Base-by-base conservation (phyloP, 1,140 invertebrate species). In the Drosophila setifemur region DNA sequence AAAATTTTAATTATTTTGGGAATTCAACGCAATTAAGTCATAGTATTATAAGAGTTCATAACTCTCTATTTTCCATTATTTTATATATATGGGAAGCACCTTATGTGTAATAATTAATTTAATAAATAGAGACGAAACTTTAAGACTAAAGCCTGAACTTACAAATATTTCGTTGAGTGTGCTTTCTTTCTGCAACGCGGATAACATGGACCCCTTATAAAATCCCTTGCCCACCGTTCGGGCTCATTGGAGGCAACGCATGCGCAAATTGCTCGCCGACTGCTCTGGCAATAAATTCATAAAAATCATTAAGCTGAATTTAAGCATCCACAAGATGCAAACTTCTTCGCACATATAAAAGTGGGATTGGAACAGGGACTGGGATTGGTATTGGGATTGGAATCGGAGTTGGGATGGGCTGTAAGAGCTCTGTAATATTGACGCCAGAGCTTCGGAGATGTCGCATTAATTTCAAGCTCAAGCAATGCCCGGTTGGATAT, bases 301-400 rank as follows among this genome's bases (percentile, higher is more conserved):
- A 83, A 83, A 82, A 83, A 85, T 83, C 79, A 83, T 83, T 79
- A 83, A 79, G 79, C 74, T 55, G 63, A 78, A 74, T 74, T 83
- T 73, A 55, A 54, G 71, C 63, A 76, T 67, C 35, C 55, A 60
- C 70, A 40, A 70, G 54, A 71, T 50, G 54, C 64, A 39, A 73
- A 63, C 64, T 50, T 64, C 55, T 71, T 55, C 25, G 37, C 67
- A 58, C 74, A 78, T 60, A 37, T 54, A 49, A 50, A 53, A 33
- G 42, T 40, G 25, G 45, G 47, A 43, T 37, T 31, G 25, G 31
- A 21, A 16, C 12, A 16, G 16, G 55, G 31, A 35, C 14, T 35
- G 31, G 40, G 18, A 31, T 29, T 37, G 26, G 6, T 4, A 54
- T 54, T 18, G 48, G 33, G 4, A 44, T 28, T 16, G 58, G 42